Conservation (phyloP, 1,140 invertebrate genomes). For the Leucophenga varia region DNA sequence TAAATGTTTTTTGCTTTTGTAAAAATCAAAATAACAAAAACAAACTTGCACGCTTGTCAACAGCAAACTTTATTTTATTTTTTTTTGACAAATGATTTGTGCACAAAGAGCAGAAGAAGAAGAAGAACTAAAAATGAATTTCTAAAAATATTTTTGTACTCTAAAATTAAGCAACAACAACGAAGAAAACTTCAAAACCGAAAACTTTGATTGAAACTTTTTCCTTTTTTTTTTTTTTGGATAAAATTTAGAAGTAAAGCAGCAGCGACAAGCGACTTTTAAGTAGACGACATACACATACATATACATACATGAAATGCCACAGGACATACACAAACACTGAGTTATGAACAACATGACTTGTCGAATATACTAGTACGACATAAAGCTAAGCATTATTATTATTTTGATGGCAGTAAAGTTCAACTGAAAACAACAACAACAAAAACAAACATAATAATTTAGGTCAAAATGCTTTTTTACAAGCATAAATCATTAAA, state of each 20-base stretch:
- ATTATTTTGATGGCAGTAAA: too few species aligned
- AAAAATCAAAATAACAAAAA: too few species aligned
- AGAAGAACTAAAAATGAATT: conserved; percentile 31
- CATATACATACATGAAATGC: conserved; percentile 21
- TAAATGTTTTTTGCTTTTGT: too few species aligned
- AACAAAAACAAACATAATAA: conserved; percentile 38
- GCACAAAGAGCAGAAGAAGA: conserved; percentile 22
- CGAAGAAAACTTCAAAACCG: too few species aligned
- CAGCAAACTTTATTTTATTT: conserved; percentile 44
- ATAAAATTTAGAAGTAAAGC: too few species aligned
- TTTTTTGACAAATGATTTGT: conserved; percentile 54
- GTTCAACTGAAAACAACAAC: conserved; percentile 9
- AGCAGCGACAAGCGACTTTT: too few species aligned
- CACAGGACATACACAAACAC: conserved; percentile 46
- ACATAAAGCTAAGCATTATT: too few species aligned
- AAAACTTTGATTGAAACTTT: conserved; percentile 50
- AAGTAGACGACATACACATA: too few species aligned
- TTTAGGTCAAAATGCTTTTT: conserved; percentile 33
- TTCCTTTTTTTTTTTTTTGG: too few species aligned
- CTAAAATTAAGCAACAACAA: conserved; percentile 7
- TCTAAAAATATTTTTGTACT: conserved; percentile 8
- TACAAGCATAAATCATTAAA: conserved; percentile 53
- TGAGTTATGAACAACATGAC: conserved; percentile 54
- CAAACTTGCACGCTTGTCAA: conserved; percentile 49
- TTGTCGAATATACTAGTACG: conserved; percentile 53